Evolutionary conservation across 2,888 invertebrate genomes (phyloP).

Genomic region (Timema podura): DNA sequence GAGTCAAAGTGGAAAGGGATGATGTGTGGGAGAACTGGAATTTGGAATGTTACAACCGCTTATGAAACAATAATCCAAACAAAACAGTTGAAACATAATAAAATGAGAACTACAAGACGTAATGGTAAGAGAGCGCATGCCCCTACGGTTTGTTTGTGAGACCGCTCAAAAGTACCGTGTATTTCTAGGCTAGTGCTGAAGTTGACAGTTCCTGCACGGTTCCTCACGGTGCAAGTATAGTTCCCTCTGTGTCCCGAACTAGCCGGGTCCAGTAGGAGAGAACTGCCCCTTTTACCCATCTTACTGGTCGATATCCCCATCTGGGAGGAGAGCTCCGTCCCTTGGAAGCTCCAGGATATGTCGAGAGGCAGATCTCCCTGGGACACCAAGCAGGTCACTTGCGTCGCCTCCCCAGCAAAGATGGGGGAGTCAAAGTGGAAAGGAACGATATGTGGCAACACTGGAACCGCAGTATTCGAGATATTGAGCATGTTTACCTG

Average conservation of each 20-base stretch:
- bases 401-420: conserved; percentile 74
- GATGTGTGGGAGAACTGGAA: conserved; percentile 76
- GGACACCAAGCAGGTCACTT: conserved; percentile 63
- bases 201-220: conserved; percentile 40
- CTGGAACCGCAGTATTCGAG: conserved; percentile 51
- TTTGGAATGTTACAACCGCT: conserved; percentile 9
- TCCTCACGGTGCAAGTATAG: conserved; percentile 44
- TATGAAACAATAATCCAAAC: not conserved
- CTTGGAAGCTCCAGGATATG: conserved; percentile 53
- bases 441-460: conserved; percentile 74
- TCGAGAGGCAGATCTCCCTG: conserved; percentile 56
- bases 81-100: not conserved
- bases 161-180: conserved; percentile 23
- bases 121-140: not conserved
- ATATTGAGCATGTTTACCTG: too few relatives aligned
- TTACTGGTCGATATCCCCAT: conserved; percentile 43
- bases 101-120: conserved; percentile 13
- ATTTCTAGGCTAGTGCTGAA: conserved; percentile 36
- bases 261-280: conserved; percentile 46
- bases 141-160: not conserved
- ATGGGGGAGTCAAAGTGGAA: conserved; percentile 73
- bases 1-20: conserved; percentile 73
- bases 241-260: conserved; percentile 40
- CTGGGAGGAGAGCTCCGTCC: conserved; percentile 43
- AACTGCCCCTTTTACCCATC: conserved; percentile 48